Conservation (phyloP, 1,140 invertebrate genomes). For the Drosophila truncata region DNA sequence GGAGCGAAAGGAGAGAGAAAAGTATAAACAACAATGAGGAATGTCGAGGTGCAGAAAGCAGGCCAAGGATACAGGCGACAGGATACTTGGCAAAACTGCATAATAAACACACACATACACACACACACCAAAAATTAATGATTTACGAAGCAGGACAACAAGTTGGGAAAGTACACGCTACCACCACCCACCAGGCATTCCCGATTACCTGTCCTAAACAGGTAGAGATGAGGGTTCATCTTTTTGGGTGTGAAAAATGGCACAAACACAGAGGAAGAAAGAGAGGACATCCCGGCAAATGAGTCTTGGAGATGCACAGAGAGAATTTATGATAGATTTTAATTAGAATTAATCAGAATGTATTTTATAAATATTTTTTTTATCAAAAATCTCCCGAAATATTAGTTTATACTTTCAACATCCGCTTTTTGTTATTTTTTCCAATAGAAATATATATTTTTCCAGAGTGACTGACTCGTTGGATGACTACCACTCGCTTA, state of each 20-base stretch:
- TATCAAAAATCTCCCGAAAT: no score
- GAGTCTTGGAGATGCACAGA: constrained; percentile 21
- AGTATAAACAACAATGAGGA: constrained; percentile 34
- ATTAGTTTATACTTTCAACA: not conserved
- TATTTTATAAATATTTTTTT: not conserved
- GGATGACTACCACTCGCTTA: constrained; percentile 32
- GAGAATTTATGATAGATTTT: not conserved
- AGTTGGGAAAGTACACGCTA: constrained; percentile 73
- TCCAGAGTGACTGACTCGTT: constrained; percentile 13
- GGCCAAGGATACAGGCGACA: constrained; percentile 42
- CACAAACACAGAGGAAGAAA: constrained; percentile 28
- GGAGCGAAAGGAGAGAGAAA: constrained; percentile 13
- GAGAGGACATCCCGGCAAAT: constrained; percentile 13
- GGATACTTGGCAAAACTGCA: constrained; percentile 44
- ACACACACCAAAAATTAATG: constrained; percentile 59
- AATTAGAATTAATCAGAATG: not conserved
- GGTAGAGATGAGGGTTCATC: constrained; percentile 40
- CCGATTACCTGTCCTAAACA: constrained; percentile 56
- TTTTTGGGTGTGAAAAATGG: constrained; percentile 63
- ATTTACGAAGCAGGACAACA: constrained; percentile 62
- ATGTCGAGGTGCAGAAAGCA: constrained; percentile 48
- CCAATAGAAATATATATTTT: not conserved
- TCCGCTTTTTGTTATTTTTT: not conserved
- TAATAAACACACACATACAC: constrained; percentile 53
- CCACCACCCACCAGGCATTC: not conserved